phyloP scores from a whole-genome alignment of 2,888 invertebrate species.

The Cheilosia urbana region DNA sequence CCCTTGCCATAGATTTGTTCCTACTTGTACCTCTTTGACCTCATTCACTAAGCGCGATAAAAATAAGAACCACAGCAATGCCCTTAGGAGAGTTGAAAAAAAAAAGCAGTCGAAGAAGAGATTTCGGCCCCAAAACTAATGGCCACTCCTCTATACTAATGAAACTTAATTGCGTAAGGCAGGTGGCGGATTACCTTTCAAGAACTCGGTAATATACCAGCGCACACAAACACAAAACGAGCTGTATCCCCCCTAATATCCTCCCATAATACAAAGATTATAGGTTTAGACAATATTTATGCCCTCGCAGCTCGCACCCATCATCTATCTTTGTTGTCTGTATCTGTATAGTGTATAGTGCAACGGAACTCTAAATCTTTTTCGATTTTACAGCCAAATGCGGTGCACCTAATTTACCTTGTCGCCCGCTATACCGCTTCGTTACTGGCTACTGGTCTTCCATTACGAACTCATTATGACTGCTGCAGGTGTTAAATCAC shows the following conservation, averaged over 20 bases:
- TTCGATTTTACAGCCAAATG: conserved; percentile 47
- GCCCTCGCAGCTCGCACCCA: neutral
- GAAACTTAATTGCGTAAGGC: conserved; percentile 78
- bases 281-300: conserved; percentile 44
- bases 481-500: conserved; percentile 75
- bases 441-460: conserved; percentile 72
- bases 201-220: conserved; percentile 49
- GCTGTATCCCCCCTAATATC: conserved; percentile 12
- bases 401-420: conserved; percentile 68
- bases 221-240: conserved; percentile 9
- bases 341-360: neutral
- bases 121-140: conserved; percentile 32
- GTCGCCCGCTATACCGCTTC: conserved; percentile 55
- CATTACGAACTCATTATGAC: conserved; percentile 73
- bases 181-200: conserved; percentile 76
- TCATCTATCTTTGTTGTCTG: conserved; percentile 6
- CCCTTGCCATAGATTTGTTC: no score
- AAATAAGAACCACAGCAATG: neutral
- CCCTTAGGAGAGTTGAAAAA: conserved; percentile 1
- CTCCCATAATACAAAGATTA: conserved; percentile 52
- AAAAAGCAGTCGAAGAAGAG: neutral
- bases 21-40: neutral
- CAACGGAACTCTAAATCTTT: conserved; percentile 19
- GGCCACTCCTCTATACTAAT: conserved; percentile 56
- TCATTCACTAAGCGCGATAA: neutral